Conservation (phyloP, 53 echinoderm and acorn worm species). For the Echinarachnius parma region DNA sequence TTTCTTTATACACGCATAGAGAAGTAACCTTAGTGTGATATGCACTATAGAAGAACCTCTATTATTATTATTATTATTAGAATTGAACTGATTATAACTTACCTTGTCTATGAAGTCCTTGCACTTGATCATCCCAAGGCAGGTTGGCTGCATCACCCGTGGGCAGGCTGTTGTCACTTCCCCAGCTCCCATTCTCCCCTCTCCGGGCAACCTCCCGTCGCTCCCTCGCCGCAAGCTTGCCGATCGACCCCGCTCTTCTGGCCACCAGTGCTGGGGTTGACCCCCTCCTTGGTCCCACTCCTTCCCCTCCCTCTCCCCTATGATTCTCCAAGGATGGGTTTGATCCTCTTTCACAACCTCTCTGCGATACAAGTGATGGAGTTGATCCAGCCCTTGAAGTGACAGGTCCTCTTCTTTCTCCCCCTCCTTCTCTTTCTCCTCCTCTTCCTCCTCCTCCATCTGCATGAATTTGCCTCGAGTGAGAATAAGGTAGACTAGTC, state of each 20-base stretch:
- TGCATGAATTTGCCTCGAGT: no score
- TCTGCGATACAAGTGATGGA: no score
- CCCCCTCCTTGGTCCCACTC: not conserved
- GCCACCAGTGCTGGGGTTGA: not conserved
- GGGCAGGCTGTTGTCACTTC: conserved; percentile 20
- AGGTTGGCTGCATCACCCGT: not conserved
- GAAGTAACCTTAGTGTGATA: no score
- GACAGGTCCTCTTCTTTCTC: not conserved
- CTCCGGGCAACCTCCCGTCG: not conserved
- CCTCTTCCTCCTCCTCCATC: not conserved
- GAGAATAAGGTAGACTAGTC: conserved; percentile 8
- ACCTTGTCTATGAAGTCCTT: no score
- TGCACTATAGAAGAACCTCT: no score
- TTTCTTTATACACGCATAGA: no score
- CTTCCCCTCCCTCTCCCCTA: no score
- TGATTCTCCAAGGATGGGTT: conserved; percentile 3
- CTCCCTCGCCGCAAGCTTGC: conserved; percentile 1
- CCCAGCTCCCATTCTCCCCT: not conserved
- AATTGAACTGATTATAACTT: no score
- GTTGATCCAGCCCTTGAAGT: no score
- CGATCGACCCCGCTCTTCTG: conserved; percentile 12
- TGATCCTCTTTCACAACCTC: no score
- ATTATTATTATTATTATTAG: no score
- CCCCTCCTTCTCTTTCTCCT: not conserved
- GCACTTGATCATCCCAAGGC: conserved; percentile 27